Evolutionary conservation across 2,797 vertebrate species (phyloP), one percentile per base, ranked within the genome.

Genomic region (Clarias pachynema): DNA sequence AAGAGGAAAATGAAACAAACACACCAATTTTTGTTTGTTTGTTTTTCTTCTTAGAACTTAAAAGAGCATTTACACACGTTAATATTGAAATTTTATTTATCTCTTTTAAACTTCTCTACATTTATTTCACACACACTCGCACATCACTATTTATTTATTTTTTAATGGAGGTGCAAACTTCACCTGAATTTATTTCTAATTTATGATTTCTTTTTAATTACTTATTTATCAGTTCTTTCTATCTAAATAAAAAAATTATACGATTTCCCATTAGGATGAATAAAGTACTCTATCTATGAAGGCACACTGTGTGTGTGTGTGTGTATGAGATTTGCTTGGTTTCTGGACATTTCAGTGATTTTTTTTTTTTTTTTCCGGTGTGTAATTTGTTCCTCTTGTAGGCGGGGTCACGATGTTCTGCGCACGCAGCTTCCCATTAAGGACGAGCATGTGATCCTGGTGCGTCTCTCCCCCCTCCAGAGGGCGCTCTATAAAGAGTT

Each of bases 401-500:
- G 98, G 86, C 96, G 98, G 87, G 98, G 98, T 81, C 98, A 99
- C 62, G 98, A 97, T 34, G 98, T 99, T 73, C 93, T 99, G 84
- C 96, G 95, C 87, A 94, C 95, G 87, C 97, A 99, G 87, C 97
- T 99, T 31, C 98, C 98, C 0, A 94, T 92, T 44, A 99, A 99
- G 91, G 96, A 98, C 78, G 98, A 99, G 86, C 97, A 99, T 0
- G 98, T 99, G 78, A 97, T 99, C 86, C 90, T 99, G 93, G 98
- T 99, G 73, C 97, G 98, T 26, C 96, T 99, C 2, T 99, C 98
- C 60, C 96, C 96, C 86, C 93, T 99, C 91, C 98, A 99, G 91
- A 94, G 97, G 83, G 97, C 96, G n/a, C 94, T 99, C 77, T 99
- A 99, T 66, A 97, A 96, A 0, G 97, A 99, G 92, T 99, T 99